Percentiles rank a stretch among this genome's conserved stretches.
Evolutionary conservation across 2,113 vertebrate genomes (phyloP).

Genomic region (Pyxicephalus adspersus): DNA sequence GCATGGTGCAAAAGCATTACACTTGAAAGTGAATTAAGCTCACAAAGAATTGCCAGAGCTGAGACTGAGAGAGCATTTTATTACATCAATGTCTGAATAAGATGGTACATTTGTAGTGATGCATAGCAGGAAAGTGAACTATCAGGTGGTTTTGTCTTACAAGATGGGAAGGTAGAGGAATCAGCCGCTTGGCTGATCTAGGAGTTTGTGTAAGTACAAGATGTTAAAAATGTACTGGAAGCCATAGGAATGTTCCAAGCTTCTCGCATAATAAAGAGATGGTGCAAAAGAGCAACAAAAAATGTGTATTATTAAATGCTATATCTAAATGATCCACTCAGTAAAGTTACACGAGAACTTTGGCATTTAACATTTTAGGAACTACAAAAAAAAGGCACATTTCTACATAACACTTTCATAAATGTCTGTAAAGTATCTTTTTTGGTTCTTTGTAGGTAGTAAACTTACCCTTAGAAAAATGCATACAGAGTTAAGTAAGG

Average conservation of each 20-base stretch:
- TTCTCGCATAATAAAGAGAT: not conserved
- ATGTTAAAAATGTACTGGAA: not conserved
- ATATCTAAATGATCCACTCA: not conserved
- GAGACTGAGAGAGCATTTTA: not conserved
- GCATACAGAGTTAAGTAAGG: no score
- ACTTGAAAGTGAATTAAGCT: conserved; percentile 5
- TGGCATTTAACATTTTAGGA: not conserved
- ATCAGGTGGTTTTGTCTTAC: not conserved
- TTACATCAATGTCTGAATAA: not conserved
- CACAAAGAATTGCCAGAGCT: not conserved
- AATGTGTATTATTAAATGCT: not conserved
- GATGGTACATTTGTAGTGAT: conserved; percentile 3
- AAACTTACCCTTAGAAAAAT: no score
- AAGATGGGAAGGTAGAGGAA: not conserved
- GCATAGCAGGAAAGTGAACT: not conserved
- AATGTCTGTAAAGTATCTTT: no score
- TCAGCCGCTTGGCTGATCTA: not conserved
- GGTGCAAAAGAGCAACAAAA: not conserved
- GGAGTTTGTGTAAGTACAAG: conserved; percentile 9
- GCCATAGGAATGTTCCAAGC: not conserved
- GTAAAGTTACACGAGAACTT: not conserved
- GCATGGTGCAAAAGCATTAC: not conserved
- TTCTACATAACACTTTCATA: no score
- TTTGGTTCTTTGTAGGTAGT: no score
- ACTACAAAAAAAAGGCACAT: no score